These are phyloP conservation scores for Spodoptera picta DNA, from an alignment of 2,888 invertebrate species.

Conservation along the genomic window DNA sequence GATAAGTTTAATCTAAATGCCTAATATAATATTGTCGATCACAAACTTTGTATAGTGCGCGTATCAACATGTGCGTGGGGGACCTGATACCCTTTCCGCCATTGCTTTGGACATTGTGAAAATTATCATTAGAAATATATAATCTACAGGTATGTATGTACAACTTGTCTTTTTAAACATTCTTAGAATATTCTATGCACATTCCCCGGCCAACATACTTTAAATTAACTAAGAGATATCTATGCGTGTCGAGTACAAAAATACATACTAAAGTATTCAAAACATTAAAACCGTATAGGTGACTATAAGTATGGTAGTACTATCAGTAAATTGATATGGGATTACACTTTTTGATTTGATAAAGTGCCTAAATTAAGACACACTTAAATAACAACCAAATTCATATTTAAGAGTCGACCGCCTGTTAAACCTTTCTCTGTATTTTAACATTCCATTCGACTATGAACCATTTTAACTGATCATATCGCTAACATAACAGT, in stretches of 20 bases:
- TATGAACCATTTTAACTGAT: slow-evolving; percentile 44
- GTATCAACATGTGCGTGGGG: slow-evolving; percentile 83
- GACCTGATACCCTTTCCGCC: slow-evolving; percentile 84
- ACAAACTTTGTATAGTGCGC: slow-evolving; percentile 68
- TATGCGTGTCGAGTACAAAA: slow-evolving; percentile 11
- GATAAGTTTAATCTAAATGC: slow-evolving; percentile 5
- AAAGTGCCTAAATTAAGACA: slow-evolving; percentile 13
- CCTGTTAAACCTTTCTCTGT: slow-evolving; percentile 15
- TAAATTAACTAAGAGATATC: slow-evolving; percentile 15
- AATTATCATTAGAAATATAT: slow-evolving; percentile 78
- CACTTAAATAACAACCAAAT: slow-evolving; percentile 4
- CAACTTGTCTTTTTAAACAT: slow-evolving; percentile 25
- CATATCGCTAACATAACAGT: slow-evolving; percentile 60
- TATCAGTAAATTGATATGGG: slow-evolving; percentile 35
- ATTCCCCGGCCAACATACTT: slow-evolving; percentile 59
- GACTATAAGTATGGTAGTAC: slow-evolving; percentile 14
- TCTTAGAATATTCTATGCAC: slow-evolving; percentile 58
- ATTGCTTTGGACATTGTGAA: slow-evolving; percentile 86
- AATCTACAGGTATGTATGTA: slow-evolving; percentile 22
- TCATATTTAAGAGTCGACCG: slow-evolving; percentile 14
- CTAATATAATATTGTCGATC: slow-evolving; percentile 5
- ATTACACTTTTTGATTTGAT: slow-evolving; percentile 23
- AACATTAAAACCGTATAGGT: slow-evolving; percentile 7
- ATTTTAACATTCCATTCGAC: slow-evolving; percentile 30
- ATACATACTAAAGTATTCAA: slow-evolving; percentile 24